A percentile compares a stretch with the other conserved stretches of the same genome.
Evolutionary conservation across 1,140 invertebrate genomes (phyloP).

Genomic region (Riptortus pedestris): DNA sequence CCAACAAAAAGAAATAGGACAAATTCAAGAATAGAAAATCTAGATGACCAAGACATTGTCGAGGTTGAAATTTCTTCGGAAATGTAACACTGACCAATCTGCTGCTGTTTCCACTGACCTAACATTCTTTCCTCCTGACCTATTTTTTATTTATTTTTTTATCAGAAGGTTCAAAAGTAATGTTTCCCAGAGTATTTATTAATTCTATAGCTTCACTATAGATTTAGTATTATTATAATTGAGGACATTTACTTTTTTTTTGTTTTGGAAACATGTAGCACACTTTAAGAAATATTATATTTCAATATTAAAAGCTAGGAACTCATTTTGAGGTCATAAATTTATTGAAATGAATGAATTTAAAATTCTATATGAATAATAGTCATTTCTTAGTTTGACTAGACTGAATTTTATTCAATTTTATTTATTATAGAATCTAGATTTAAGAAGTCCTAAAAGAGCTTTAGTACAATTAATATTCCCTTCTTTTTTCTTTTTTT

Average conservation of each 20-base stretch:
- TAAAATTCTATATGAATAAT: too few species aligned
- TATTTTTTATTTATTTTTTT: neutral
- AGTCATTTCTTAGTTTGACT: too few species aligned
- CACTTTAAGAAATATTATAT: too few species aligned
- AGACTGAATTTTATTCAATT: too few species aligned
- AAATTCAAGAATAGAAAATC: neutral
- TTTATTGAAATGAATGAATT: too few species aligned
- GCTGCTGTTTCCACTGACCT: slow-evolving; percentile 9
- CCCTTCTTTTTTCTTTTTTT: neutral
- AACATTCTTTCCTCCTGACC: neutral
- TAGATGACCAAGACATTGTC: neutral
- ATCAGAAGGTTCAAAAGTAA: slow-evolving; percentile 1
- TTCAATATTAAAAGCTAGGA: too few species aligned
- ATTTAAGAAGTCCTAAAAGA: neutral
- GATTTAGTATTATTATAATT: too few species aligned
- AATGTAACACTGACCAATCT: slow-evolving; percentile 3
- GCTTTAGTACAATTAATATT: neutral
- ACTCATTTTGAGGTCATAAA: too few species aligned
- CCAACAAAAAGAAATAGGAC: slow-evolving; percentile 10
- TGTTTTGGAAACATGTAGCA: too few species aligned
- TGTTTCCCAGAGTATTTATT: neutral
- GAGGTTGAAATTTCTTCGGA: slow-evolving; percentile 4
- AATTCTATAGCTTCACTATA: neutral
- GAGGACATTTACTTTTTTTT: too few species aligned
- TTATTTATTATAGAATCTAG: too few species aligned